These are phyloP conservation scores for Paramuricea clavata DNA, from an alignment of 92 coral and sea anemone species.

Conservation along the genomic window DNA sequence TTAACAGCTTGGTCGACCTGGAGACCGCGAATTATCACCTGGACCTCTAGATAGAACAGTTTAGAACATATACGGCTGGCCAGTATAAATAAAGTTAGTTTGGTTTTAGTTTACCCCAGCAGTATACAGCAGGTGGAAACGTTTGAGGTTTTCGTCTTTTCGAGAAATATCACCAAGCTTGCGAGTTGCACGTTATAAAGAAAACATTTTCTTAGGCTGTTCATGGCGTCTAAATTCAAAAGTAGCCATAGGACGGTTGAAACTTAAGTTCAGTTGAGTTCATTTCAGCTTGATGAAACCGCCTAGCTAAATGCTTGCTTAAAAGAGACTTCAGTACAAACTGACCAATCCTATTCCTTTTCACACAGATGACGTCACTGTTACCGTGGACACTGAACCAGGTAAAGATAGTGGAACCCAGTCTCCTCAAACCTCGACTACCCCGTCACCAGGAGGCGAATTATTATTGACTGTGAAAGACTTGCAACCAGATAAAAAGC, in stretches of 20 bases:
- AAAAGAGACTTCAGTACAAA: no score
- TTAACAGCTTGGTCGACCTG: no score
- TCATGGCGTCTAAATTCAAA: neutral
- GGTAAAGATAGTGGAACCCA: neutral
- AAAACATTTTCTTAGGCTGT: no score
- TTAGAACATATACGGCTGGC: no score
- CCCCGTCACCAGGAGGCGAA: conserved; percentile 79
- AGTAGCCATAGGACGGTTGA: neutral
- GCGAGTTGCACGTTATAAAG: neutral
- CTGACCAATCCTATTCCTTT: neutral
- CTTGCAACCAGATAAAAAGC: conserved; percentile 64
- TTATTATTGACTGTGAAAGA: conserved; percentile 65
- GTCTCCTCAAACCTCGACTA: conserved; percentile 24
- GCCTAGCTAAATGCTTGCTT: no score
- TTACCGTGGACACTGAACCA: neutral
- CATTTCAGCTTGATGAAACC: no score
- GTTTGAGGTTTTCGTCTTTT: neutral
- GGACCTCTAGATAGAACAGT: no score
- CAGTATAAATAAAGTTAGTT: no score
- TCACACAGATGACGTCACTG: conserved; percentile 25
- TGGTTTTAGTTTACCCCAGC: no score
- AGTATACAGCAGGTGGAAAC: neutral
- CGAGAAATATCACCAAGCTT: neutral
- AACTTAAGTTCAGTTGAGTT: neutral
- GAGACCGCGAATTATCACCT: no score